Evolutionary conservation across 2,113 vertebrate genomes (phyloP).

Genomic region (Sprattus sprattus): DNA sequence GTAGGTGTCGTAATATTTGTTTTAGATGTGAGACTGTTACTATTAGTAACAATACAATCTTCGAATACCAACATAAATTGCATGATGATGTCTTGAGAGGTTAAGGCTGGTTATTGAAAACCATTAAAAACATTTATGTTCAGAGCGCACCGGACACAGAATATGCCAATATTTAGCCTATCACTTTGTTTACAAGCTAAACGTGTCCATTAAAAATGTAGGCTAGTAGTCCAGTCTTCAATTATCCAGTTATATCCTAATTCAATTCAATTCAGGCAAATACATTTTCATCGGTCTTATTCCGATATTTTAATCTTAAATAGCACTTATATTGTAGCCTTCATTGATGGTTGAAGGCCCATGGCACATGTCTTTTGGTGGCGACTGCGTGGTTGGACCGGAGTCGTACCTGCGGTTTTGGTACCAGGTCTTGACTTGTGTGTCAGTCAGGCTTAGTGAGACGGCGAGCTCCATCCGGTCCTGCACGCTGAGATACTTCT

Average conservation of each 20-base stretch:
- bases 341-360: background rate
- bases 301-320: background rate
- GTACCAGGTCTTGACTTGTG: slow-evolving; percentile 97
- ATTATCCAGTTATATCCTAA: background rate
- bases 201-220: too few species aligned
- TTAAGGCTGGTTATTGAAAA: background rate
- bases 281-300: background rate
- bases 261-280: background rate
- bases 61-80: too few species aligned
- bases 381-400: background rate
- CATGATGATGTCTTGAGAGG: background rate
- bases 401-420: slow-evolving; percentile 69
- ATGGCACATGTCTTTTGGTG: background rate
- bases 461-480: slow-evolving; percentile 92
- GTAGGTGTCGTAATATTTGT: background rate
- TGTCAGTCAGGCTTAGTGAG: slow-evolving; percentile 88
- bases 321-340: background rate
- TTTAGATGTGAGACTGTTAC: background rate
- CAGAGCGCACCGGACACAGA: background rate
- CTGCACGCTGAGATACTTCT: slow-evolving; percentile 92
- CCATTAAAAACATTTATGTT: too few species aligned
- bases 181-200: too few species aligned
- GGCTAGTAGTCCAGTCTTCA: too few species aligned
- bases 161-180: too few species aligned
- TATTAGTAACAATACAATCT: too few species aligned